phyloP scores from a whole-genome alignment of 53 echinoderm and acorn worm species.

The Astropecten irregularis region DNA sequence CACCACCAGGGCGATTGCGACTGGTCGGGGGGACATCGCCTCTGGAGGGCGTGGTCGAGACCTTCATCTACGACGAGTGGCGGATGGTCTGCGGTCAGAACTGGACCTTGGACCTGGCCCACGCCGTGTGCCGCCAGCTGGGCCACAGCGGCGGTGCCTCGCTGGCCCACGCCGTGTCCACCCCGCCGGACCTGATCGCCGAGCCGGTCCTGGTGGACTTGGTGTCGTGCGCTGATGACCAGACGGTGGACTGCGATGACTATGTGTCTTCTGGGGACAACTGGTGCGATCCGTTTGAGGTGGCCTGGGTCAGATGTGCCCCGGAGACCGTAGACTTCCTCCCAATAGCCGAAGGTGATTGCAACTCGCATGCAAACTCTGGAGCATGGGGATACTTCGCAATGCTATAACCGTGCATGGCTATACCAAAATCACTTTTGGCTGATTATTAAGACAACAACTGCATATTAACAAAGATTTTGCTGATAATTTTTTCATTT shows the following conservation, averaged over 20 bases:
- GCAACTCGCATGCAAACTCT: too few relatives aligned
- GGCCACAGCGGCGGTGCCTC: conserved; percentile 55
- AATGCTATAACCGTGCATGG: too few relatives aligned
- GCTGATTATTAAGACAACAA: too few relatives aligned
- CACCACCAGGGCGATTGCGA: conserved; percentile 19
- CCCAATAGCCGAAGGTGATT: conserved; percentile 10
- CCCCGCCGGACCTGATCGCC: neutral
- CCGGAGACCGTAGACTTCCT: neutral
- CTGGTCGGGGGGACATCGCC: conserved; percentile 19
- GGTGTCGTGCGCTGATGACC: neutral
- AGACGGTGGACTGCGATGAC: conserved; percentile 28
- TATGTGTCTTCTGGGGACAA: conserved; percentile 36
- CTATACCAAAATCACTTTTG: too few relatives aligned
- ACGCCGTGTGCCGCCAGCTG: conserved; percentile 73
- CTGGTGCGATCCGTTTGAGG: conserved; percentile 24
- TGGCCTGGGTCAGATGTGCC: conserved; percentile 44
- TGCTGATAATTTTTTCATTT: too few relatives aligned
- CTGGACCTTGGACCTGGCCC: conserved; percentile 66
- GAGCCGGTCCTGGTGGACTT: conserved; percentile 17
- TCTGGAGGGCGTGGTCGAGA: conserved; percentile 45
- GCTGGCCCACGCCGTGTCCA: neutral
- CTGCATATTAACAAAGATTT: too few relatives aligned
- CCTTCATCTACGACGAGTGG: conserved; percentile 56
- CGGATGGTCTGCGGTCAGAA: conserved; percentile 70
- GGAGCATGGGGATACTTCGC: too few relatives aligned